Percentiles rank a stretch among this genome's conserved stretches.
phyloP scores from a whole-genome alignment of 2,888 invertebrate genomes.

The Eurois occulta region DNA sequence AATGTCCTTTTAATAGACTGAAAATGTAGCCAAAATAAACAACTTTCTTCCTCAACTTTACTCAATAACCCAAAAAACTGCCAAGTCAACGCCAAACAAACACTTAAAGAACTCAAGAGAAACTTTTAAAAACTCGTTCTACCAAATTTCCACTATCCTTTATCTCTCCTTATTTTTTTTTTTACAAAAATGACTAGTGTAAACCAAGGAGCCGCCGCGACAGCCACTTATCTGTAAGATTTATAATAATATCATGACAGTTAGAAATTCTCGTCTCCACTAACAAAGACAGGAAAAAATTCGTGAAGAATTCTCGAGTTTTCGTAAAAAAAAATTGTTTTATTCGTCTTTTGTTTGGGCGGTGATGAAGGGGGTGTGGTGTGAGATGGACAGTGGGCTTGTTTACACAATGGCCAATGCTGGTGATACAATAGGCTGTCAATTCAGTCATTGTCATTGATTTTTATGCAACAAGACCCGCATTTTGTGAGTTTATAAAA shows the following conservation, averaged over 20 bases:
- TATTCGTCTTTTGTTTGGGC: slow-evolving; percentile 53
- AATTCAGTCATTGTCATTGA: slow-evolving; percentile 1
- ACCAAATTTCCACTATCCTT: slow-evolving; percentile 47
- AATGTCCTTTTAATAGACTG: not conserved
- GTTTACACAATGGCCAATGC: slow-evolving; percentile 13
- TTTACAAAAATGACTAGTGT: slow-evolving; percentile 62
- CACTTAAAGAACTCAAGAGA: slow-evolving; percentile 31
- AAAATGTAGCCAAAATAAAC: slow-evolving; percentile 3
- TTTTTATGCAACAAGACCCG: not conserved
- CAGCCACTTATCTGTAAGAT: slow-evolving; percentile 67
- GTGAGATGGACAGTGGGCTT: slow-evolving; percentile 7
- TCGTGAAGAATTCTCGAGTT: slow-evolving; percentile 38
- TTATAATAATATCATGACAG: slow-evolving; percentile 68
- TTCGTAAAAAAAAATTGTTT: slow-evolving; percentile 43
- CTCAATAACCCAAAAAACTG: not conserved
- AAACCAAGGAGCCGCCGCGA: slow-evolving; percentile 58
- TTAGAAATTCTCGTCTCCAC: slow-evolving; percentile 60
- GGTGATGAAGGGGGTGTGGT: slow-evolving; percentile 23
- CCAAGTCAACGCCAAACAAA: slow-evolving; percentile 9
- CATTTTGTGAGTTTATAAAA: not conserved
- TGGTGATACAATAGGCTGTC: not conserved
- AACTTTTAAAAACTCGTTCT: slow-evolving; percentile 37
- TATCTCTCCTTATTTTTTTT: slow-evolving; percentile 51
- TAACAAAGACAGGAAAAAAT: slow-evolving; percentile 63
- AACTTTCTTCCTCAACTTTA: not conserved